phyloP scores from a whole-genome alignment of 2,888 invertebrate genomes.

The Meta bourneti region DNA sequence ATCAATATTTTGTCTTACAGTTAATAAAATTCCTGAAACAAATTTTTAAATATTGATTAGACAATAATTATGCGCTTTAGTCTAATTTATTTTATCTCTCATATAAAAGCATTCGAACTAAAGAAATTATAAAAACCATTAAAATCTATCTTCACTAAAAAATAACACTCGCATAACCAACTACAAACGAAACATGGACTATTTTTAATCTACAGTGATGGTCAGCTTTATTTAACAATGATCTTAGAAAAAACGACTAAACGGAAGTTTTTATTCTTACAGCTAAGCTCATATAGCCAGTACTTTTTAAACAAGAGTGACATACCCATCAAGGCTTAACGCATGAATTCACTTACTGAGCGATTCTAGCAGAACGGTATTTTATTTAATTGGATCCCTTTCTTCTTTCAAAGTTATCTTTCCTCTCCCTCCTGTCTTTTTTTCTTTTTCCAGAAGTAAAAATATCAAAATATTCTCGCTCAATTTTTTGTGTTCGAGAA shows the following conservation, averaged over 20 bases:
- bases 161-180: neutral
- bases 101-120: no score
- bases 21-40: no score
- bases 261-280: neutral
- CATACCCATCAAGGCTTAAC: neutral
- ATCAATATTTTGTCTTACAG: no score
- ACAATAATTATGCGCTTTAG: no score
- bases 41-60: no score
- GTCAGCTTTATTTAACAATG: neutral
- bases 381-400: slow-evolving; percentile 21
- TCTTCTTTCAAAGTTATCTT: neutral
- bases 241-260: neutral
- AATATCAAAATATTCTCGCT: neutral
- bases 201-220: neutral
- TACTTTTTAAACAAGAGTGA: neutral
- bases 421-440: slow-evolving; percentile 7
- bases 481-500: neutral
- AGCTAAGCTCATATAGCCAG: slow-evolving; percentile 3
- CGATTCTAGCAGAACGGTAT: slow-evolving; percentile 5
- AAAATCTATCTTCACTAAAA: neutral
- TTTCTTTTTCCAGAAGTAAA: neutral
- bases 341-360: slow-evolving; percentile 17
- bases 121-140: no score
- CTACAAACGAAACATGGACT: neutral
- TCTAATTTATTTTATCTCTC: no score